Percentiles rank a stretch among this genome's conserved stretches.
Conservation (phyloP, 1,140 invertebrate genomes). For the Vollenhovia emeryi region DNA sequence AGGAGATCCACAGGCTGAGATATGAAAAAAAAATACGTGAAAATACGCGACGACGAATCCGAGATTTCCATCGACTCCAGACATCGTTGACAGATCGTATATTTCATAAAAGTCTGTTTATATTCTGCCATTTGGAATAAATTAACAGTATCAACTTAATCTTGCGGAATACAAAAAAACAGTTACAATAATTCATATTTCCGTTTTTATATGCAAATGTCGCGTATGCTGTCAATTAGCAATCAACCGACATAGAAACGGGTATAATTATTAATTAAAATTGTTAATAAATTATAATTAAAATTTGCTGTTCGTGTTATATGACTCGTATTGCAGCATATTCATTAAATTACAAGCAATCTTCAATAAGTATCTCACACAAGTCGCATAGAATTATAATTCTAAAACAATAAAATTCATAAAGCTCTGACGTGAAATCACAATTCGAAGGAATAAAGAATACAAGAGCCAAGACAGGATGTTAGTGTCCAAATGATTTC, state of each 20-base stretch:
- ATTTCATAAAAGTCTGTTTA: background rate
- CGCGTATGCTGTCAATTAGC: too few relatives aligned
- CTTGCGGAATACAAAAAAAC: background rate
- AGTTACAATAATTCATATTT: background rate
- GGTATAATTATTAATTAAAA: background rate
- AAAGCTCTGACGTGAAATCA: too few relatives aligned
- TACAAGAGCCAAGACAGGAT: too few relatives aligned
- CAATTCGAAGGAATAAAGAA: too few relatives aligned
- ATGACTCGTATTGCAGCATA: background rate
- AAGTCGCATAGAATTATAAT: background rate
- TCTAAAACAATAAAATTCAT: too few relatives aligned
- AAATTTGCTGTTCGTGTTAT: background rate
- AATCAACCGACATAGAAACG: too few relatives aligned
- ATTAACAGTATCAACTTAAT: background rate
- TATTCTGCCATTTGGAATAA: background rate
- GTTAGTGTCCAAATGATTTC: too few relatives aligned
- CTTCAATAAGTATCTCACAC: background rate
- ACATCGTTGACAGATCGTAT: conserved; percentile 18
- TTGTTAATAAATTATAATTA: background rate
- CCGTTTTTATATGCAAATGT: background rate
- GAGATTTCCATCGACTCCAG: background rate
- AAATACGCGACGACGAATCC: conserved; percentile 5
- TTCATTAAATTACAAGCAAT: background rate
- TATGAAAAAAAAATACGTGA: background rate
- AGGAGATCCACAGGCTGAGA: conserved; percentile 2